Percentiles rank a stretch among this genome's conserved stretches.
Conservation (phyloP, 2,797 vertebrate genomes). For the Ptychobarbus kaznakovi region DNA sequence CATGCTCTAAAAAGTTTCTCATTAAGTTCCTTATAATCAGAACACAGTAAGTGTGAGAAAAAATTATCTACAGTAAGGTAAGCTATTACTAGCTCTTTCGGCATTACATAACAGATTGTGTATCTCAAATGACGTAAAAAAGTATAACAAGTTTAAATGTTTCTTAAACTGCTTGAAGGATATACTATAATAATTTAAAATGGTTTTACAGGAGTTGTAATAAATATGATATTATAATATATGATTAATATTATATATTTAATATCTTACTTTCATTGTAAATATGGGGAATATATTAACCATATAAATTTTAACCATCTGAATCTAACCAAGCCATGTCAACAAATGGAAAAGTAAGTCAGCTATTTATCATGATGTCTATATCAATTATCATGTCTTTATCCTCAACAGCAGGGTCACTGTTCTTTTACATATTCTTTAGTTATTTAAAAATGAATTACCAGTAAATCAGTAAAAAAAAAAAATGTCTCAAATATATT, state of each 20-base stretch:
- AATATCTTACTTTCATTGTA: neutral
- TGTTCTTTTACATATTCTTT: neutral
- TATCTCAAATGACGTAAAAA: neutral
- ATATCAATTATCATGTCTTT: neutral
- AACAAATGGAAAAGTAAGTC: neutral
- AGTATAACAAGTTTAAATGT: neutral
- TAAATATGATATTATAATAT: neutral
- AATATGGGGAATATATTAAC: neutral
- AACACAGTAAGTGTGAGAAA: neutral
- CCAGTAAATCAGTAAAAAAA: neutral
- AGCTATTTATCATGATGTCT: neutral
- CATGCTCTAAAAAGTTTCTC: slow-evolving; percentile 12
- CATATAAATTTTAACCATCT: neutral
- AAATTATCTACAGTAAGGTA: neutral
- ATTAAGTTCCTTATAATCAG: neutral
- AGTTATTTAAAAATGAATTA: neutral
- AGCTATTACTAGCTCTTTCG: neutral
- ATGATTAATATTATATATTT: too few relatives aligned
- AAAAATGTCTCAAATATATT: neutral
- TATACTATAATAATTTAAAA: too few relatives aligned
- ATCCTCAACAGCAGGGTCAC: neutral
- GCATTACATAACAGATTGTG: neutral
- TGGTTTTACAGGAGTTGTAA: neutral
- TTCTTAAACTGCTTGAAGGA: too few relatives aligned
- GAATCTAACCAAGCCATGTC: neutral